These are phyloP conservation scores for Volucella bombylans DNA, from an alignment of 2,888 invertebrate genomes.

Conservation along the genomic window DNA sequence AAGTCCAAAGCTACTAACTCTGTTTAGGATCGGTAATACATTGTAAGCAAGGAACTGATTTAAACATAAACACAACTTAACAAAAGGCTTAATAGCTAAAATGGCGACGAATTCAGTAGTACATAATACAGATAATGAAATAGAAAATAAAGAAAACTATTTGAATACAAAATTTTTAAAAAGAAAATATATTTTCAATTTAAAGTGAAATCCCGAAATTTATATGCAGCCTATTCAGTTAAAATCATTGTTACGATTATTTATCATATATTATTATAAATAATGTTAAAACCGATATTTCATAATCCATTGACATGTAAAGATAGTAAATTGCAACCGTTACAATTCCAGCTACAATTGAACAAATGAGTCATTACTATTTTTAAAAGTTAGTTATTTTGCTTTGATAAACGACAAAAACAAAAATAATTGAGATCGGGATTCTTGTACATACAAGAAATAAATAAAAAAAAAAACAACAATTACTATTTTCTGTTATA, in stretches of 20 bases:
- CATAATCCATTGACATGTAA: conserved; percentile 43
- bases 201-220: conserved; percentile 51
- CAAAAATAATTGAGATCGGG: neutral
- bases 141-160: conserved; percentile 40
- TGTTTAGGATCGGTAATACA: conserved; percentile 68
- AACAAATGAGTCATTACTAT: neutral
- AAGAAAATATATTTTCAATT: conserved; percentile 36
- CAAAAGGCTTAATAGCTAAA: conserved; percentile 53
- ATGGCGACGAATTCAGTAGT: conserved; percentile 65
- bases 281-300: conserved; percentile 37
- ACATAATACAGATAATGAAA: conserved; percentile 45
- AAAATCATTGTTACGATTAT: conserved; percentile 58
- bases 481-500: neutral
- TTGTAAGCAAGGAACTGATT: conserved; percentile 71
- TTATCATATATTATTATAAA: conserved; percentile 39
- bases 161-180: conserved; percentile 52
- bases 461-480: neutral
- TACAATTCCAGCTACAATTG: neutral
- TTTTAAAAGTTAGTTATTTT: conserved; percentile 8
- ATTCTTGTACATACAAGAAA: neutral
- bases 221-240: conserved; percentile 38
- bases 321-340: conserved; percentile 29
- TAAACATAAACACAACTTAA: conserved; percentile 44
- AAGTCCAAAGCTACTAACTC: conserved; percentile 59
- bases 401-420: neutral